These are phyloP conservation scores for Lerema accius DNA, from an alignment of 1,140 invertebrate species.

Conservation along the genomic window DNA sequence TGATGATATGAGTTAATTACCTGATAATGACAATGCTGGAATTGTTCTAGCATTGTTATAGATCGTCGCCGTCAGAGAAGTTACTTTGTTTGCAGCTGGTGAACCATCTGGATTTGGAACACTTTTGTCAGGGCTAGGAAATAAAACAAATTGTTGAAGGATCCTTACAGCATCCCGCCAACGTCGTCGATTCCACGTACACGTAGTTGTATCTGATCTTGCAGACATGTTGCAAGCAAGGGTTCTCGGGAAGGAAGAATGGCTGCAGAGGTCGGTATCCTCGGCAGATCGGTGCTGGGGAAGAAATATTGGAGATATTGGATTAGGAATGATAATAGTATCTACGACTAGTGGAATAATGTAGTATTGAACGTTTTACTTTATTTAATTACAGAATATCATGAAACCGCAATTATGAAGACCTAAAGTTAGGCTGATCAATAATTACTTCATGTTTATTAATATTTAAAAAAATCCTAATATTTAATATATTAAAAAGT, in stretches of 20 bases:
- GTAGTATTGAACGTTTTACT: too few species aligned
- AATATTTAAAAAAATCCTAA: too few species aligned
- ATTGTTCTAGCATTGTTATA: not conserved
- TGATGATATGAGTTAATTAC: not conserved
- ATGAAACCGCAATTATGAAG: too few species aligned
- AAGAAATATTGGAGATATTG: constrained; percentile 14
- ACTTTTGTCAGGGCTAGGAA: constrained; percentile 4
- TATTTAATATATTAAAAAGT: too few species aligned
- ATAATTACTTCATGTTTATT: too few species aligned
- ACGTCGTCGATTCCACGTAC: constrained; percentile 45
- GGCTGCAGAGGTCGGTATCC: constrained; percentile 46
- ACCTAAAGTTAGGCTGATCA: too few species aligned
- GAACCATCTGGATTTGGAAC: not conserved
- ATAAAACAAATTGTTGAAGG: constrained; percentile 29
- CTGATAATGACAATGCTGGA: not conserved
- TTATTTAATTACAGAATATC: too few species aligned
- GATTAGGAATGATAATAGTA: not conserved
- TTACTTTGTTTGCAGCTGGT: not conserved
- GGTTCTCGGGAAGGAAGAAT: constrained; percentile 48
- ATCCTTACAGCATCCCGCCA: constrained; percentile 40
- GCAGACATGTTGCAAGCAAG: constrained; percentile 53
- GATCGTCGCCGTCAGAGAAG: not conserved
- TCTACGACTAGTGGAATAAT: not conserved
- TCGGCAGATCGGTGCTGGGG: constrained; percentile 58
- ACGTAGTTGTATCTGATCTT: constrained; percentile 67